phyloP scores from a whole-genome alignment of 2,888 invertebrate genomes.

The Protonemura montana region DNA sequence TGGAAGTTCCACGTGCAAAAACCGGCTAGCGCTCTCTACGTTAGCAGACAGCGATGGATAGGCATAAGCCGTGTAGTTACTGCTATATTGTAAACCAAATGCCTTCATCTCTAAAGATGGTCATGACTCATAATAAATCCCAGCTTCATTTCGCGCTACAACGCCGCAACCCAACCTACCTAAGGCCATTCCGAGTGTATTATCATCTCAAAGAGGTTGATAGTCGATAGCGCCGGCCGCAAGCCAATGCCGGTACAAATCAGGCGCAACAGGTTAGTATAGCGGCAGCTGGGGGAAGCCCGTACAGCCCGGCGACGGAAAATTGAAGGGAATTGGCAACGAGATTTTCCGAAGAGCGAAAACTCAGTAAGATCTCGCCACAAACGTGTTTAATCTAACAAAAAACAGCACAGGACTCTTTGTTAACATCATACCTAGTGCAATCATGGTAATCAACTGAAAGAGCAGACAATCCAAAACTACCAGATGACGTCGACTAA shows the following conservation, averaged over 20 bases:
- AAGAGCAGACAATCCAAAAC: constrained; percentile 18
- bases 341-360: neutral
- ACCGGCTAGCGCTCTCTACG: neutral
- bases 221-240: neutral
- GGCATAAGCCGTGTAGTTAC: neutral
- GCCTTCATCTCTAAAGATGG: constrained; percentile 2
- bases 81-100: neutral
- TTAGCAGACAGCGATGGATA: neutral
- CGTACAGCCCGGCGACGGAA: neutral
- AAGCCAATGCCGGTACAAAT: neutral
- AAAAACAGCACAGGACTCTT: neutral
- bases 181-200: neutral
- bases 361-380: neutral
- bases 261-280: neutral
- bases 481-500: neutral
- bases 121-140: constrained; percentile 25
- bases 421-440: constrained; percentile 20
- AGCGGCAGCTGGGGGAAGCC: neutral
- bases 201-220: neutral
- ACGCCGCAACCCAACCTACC: neutral
- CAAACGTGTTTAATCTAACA: neutral
- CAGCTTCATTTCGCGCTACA: neutral
- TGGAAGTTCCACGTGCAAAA: neutral
- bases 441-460: neutral
- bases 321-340: too few species aligned